Conservation (phyloP, 2,797 vertebrate genomes). For the Acanthurus leucopareius region DNA sequence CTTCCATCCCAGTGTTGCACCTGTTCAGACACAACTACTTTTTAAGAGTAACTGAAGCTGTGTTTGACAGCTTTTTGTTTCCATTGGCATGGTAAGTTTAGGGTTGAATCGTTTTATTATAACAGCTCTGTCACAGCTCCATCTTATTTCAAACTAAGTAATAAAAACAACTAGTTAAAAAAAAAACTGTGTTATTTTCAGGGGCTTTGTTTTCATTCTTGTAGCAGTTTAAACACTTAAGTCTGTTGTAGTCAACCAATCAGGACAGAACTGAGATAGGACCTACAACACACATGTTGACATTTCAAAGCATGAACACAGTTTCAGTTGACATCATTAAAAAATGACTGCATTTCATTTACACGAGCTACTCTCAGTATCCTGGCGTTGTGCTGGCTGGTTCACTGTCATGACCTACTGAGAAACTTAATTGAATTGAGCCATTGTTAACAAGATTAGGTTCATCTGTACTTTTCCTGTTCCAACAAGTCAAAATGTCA, state of each 20-base stretch:
- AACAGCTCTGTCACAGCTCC: not conserved
- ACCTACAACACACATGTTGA: not conserved
- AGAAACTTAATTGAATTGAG: not conserved
- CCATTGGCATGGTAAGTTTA: too few relatives aligned
- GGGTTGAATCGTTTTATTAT: too few relatives aligned
- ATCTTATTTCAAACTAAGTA: not conserved
- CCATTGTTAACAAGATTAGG: not conserved
- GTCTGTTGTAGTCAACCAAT: not conserved
- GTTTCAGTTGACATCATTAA: not conserved
- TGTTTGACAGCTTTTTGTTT: not conserved
- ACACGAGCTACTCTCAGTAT: not conserved
- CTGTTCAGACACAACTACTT: not conserved
- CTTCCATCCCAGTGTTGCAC: not conserved
- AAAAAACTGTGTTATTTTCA: too few relatives aligned
- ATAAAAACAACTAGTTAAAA: too few relatives aligned
- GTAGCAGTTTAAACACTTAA: not conserved
- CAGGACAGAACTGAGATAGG: not conserved
- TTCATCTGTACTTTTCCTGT: not conserved
- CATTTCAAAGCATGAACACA: not conserved
- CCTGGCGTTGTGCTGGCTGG: not conserved
- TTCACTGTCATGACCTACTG: not conserved
- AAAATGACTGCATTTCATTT: not conserved
- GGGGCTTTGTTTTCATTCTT: not conserved
- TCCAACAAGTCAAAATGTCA: not conserved
- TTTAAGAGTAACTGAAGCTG: not conserved